Evolutionary conservation across 2,888 invertebrate species (phyloP).

Genomic region (Arctia plantaginis): DNA sequence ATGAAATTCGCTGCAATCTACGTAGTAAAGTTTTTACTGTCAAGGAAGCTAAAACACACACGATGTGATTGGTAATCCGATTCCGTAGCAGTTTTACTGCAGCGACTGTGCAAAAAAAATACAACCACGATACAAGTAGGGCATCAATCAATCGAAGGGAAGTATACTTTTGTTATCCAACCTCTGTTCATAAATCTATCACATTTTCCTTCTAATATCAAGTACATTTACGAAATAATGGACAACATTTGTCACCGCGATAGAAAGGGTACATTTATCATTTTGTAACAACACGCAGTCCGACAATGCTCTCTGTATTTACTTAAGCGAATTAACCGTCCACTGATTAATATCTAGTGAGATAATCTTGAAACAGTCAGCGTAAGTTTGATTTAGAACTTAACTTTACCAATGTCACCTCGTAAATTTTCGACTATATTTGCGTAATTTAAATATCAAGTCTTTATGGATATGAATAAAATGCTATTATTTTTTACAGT

Average conservation of each 20-base stretch:
- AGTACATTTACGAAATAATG: slow-evolving; percentile 27
- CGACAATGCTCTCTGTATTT: slow-evolving; percentile 54
- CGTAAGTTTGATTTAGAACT: slow-evolving; percentile 71
- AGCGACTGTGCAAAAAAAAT: neutral
- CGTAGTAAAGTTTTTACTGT: neutral
- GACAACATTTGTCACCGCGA: slow-evolving; percentile 21
- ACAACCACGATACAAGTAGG: neutral
- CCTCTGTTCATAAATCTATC: slow-evolving; percentile 5
- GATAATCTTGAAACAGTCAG: slow-evolving; percentile 63
- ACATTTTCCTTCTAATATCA: neutral
- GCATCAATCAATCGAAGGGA: neutral
- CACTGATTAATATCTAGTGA: slow-evolving; percentile 62
- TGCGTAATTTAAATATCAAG: slow-evolving; percentile 69
- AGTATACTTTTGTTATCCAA: neutral
- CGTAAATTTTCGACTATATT: slow-evolving; percentile 67
- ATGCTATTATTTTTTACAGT: slow-evolving; percentile 69
- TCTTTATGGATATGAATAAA: slow-evolving; percentile 70
- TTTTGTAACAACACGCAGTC: slow-evolving; percentile 40
- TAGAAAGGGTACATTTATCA: slow-evolving; percentile 42
- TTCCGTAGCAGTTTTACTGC: neutral
- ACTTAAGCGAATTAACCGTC: slow-evolving; percentile 57
- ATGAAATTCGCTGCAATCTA: neutral
- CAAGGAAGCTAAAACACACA: neutral
- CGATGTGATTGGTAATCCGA: neutral
- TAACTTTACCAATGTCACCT: slow-evolving; percentile 73